These are phyloP conservation scores for Conops quadrifasciatus DNA, from an alignment of 2,888 invertebrate genomes.

Conservation along the genomic window DNA sequence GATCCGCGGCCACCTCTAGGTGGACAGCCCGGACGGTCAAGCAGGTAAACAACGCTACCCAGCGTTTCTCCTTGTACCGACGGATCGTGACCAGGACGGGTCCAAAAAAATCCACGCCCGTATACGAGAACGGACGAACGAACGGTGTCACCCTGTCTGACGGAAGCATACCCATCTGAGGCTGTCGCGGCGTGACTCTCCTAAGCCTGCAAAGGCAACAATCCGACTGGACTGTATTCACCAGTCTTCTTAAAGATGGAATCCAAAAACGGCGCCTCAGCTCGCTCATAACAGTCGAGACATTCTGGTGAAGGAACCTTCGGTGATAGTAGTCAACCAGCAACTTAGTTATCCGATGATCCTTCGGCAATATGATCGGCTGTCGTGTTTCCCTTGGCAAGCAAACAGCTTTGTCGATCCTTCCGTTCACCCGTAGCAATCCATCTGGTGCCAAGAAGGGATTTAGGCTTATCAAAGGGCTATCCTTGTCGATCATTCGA, in stretches of 20 bases:
- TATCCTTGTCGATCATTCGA: too few species aligned
- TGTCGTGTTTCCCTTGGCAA: too few species aligned
- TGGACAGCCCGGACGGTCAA: conserved; percentile 34
- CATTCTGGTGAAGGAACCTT: conserved; percentile 31
- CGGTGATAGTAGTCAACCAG: too few species aligned
- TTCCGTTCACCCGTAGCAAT: too few species aligned
- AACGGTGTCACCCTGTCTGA: neutral
- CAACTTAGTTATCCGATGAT: too few species aligned
- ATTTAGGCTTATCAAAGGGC: too few species aligned
- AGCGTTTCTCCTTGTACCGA: conserved; percentile 10
- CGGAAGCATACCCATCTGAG: conserved; percentile 4
- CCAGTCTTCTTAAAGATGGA: conserved; percentile 16
- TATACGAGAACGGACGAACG: conserved; percentile 3
- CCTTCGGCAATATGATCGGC: too few species aligned
- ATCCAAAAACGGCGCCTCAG: conserved; percentile 32
- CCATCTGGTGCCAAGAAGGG: too few species aligned
- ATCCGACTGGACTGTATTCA: conserved; percentile 3
- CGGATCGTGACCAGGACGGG: conserved; percentile 1
- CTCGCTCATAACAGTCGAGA: too few species aligned
- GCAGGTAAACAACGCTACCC: too few species aligned
- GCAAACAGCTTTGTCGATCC: too few species aligned
- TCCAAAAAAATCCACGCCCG: conserved; percentile 16
- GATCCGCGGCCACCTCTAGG: conserved; percentile 37
- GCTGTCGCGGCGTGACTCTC: conserved; percentile 33
- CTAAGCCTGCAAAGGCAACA: conserved; percentile 30